A percentile compares a stretch with the other conserved stretches of the same genome.
Conservation (phyloP, 2,797 vertebrate species). For the Stomatorhinus walkeri region DNA sequence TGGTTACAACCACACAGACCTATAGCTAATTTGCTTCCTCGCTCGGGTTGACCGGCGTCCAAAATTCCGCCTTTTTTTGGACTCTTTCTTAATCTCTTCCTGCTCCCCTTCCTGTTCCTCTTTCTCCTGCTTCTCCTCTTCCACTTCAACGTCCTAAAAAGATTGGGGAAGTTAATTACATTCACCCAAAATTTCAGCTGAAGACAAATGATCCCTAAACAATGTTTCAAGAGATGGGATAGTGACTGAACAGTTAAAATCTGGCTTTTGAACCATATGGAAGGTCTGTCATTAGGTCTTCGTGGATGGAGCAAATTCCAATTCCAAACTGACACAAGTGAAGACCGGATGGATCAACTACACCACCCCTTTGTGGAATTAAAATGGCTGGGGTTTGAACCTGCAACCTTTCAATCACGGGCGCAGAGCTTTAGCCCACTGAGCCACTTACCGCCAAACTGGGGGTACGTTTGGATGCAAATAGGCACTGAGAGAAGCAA, state of each 20-base stretch:
- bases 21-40: constrained; percentile 86
- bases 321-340: background rate
- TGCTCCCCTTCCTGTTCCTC: constrained; percentile 55
- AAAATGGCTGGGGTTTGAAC: background rate
- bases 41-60: constrained; percentile 87
- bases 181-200: background rate
- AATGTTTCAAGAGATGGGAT: background rate
- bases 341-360: background rate
- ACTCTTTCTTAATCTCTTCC: constrained; percentile 76
- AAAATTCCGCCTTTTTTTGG: constrained; percentile 74
- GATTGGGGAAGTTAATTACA: background rate
- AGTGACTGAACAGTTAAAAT: background rate
- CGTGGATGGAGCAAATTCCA: background rate
- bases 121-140: constrained; percentile 37
- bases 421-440: background rate
- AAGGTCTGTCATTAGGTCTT: background rate
- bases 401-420: background rate
- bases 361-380: background rate
- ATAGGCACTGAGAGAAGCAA: background rate
- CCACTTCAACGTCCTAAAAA: constrained; percentile 46
- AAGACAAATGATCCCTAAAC: background rate
- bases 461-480: background rate
- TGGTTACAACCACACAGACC: constrained; percentile 40
- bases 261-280: background rate
- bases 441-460: background rate